Percentiles rank a stretch among this genome's conserved stretches.
phyloP scores from a whole-genome alignment of 2,113 vertebrate genomes.

The Columba janthina region DNA sequence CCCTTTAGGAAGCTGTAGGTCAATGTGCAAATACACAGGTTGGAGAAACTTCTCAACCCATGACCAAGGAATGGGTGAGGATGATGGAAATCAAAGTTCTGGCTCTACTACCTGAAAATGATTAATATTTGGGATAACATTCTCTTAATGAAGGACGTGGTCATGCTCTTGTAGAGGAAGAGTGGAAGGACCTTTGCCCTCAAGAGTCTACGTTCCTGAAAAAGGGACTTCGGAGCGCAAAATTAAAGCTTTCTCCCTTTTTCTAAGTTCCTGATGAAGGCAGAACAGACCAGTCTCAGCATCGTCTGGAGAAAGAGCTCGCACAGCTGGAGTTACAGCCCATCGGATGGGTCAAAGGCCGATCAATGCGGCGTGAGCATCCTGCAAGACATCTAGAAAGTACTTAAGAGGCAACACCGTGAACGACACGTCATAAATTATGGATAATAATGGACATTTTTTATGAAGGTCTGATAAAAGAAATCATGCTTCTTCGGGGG shows the following conservation, averaged over 20 bases:
- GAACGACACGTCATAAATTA: background rate
- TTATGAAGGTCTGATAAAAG: background rate
- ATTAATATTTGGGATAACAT: background rate
- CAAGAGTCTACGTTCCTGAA: background rate
- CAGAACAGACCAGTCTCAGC: fast-evolving
- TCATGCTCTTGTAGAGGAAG: fast-evolving
- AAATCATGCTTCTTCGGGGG: background rate
- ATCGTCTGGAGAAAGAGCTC: fast-evolving
- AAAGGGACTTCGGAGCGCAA: background rate
- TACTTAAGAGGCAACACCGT: background rate
- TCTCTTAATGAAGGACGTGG: fast-evolving
- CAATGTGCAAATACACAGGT: fast-evolving
- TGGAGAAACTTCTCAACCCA: background rate
- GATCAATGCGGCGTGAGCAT: background rate
- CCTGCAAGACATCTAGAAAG: background rate
- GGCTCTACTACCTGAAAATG: background rate
- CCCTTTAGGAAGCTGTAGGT: background rate
- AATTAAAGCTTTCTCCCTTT: background rate
- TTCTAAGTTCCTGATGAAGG: background rate
- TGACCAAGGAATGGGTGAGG: fast-evolving
- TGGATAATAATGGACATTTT: conserved; percentile 11
- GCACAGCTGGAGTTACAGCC: background rate
- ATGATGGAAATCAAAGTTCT: background rate
- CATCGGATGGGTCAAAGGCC: background rate
- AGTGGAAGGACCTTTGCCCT: background rate